phyloP scores from a whole-genome alignment of 2,888 invertebrate genomes.

The Pyrgus malvae region DNA sequence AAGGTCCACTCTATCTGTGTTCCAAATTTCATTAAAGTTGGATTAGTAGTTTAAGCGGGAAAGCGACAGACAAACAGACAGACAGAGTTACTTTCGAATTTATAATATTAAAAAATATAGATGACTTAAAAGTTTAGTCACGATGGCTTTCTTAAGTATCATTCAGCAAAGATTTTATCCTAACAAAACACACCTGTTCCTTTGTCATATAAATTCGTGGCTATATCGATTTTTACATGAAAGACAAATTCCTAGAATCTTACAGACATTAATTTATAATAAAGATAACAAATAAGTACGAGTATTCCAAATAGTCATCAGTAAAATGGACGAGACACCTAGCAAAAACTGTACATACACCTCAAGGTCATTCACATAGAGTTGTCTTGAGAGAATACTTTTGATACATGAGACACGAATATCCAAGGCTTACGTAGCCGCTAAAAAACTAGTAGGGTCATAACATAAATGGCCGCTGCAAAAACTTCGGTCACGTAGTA shows the following conservation, averaged over 20 bases:
- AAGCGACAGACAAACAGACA: too few relatives aligned
- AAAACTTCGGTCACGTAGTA: slow-evolving; percentile 7
- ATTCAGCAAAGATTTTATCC: too few relatives aligned
- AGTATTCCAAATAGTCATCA: neutral
- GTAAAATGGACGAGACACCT: neutral
- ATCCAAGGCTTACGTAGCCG: neutral
- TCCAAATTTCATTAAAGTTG: too few relatives aligned
- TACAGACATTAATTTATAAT: neutral
- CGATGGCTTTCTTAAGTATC: too few relatives aligned
- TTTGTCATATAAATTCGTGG: too few relatives aligned
- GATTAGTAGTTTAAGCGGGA: too few relatives aligned
- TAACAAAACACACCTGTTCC: too few relatives aligned
- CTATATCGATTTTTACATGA: too few relatives aligned
- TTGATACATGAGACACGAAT: neutral
- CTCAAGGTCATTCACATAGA: neutral
- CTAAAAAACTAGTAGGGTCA: slow-evolving; percentile 3
- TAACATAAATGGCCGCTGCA: neutral
- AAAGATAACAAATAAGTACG: neutral
- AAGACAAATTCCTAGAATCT: neutral
- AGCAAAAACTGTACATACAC: neutral
- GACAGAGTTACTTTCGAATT: too few relatives aligned
- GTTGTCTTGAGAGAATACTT: neutral
- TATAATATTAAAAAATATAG: too few relatives aligned
- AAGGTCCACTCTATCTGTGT: too few relatives aligned
- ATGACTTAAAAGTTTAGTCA: too few relatives aligned